Base-by-base conservation (phyloP, 64 coral and sea anemone species). In the Catalaphyllia jardinei region DNA sequence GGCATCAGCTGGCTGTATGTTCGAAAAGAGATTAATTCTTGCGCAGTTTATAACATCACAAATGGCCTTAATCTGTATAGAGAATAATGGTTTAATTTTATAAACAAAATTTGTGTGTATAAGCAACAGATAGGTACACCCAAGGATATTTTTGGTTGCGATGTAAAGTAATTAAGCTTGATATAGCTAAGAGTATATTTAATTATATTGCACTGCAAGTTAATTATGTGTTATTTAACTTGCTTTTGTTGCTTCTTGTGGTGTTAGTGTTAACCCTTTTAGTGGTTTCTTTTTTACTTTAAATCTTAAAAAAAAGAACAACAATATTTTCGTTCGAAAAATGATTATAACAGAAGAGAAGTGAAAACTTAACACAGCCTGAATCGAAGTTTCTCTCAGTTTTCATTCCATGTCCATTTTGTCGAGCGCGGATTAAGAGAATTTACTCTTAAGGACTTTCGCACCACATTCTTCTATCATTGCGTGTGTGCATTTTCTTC, bases 71-170 rank as follows among this genome's bases (percentile, higher is more conserved):
- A 85, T 85, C 69, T 85, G 62, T 51, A 85, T 71, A 27, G 61
- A 71, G 24, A 31, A 82, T 12, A 39, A 50, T 25, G 62, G 24
- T 85, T 71, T 69, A 71, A 46, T 83, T 69, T 85, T 71, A 29
- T 71, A 69, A n/a, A 25, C 17, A 64, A 38, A 83, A 12, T 31
- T 30, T 50, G 31, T 52, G 38, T 85, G 31, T 20, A 51, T 71
- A 49, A 35, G 81, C 30, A 38, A n/a, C 20, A 50, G 71, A n/a
- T 71, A n/a, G n/a, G 25, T 69, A 69, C 65, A 27, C 24, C 64
- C n/a, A 11, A 69, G 38, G 50, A 85, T 85, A 85, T 85, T 69
- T 85, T 85, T 85, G 81, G 81, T 85, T 69, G 59, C 17, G 38
- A 22, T 83, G 79, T 65, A 71, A 71, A 27, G 33, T 69, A 71